A percentile compares a stretch with the other conserved stretches of the same genome.
Conservation (phyloP, 1,140 invertebrate species). For the Cataglyphis hispanica region DNA sequence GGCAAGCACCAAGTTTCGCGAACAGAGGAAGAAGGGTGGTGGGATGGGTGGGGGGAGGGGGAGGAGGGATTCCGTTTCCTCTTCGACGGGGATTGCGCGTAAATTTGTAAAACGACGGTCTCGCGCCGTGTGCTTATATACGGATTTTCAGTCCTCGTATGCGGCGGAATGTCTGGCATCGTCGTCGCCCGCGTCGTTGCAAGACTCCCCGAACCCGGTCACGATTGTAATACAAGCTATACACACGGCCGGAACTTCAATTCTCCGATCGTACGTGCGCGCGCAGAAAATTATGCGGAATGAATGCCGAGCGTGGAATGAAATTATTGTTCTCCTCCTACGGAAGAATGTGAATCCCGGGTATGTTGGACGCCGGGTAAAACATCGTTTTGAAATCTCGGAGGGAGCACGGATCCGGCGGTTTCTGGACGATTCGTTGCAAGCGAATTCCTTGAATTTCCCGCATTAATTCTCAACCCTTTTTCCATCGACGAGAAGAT, state of each 20-base stretch:
- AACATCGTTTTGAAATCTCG: slow-evolving; percentile 65
- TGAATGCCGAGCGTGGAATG: slow-evolving; percentile 52
- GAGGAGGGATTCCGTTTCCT: slow-evolving; percentile 19
- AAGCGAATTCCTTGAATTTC: slow-evolving; percentile 70
- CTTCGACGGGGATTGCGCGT: slow-evolving; percentile 36
- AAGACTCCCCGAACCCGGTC: slow-evolving; percentile 39
- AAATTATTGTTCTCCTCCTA: slow-evolving; percentile 42
- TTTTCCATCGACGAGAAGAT: neutral
- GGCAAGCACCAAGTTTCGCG: slow-evolving; percentile 24
- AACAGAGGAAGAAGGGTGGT: neutral
- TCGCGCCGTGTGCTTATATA: slow-evolving; percentile 7
- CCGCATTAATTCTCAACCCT: slow-evolving; percentile 68
- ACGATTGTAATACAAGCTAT: slow-evolving; percentile 50
- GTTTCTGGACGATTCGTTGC: slow-evolving; percentile 62
- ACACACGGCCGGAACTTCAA: slow-evolving; percentile 51
- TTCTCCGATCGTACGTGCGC: slow-evolving; percentile 59
- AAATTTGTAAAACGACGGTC: slow-evolving; percentile 45
- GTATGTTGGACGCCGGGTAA: slow-evolving; percentile 53
- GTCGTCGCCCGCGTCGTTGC: neutral
- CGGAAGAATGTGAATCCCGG: slow-evolving; percentile 57
- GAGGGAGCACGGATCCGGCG: slow-evolving; percentile 45
- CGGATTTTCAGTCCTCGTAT: neutral
- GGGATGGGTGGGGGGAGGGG: no score
- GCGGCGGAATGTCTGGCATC: slow-evolving; percentile 33
- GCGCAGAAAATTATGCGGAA: slow-evolving; percentile 57